Conservation (phyloP, 1,140 invertebrate species). For the Drosophila sp. region DNA sequence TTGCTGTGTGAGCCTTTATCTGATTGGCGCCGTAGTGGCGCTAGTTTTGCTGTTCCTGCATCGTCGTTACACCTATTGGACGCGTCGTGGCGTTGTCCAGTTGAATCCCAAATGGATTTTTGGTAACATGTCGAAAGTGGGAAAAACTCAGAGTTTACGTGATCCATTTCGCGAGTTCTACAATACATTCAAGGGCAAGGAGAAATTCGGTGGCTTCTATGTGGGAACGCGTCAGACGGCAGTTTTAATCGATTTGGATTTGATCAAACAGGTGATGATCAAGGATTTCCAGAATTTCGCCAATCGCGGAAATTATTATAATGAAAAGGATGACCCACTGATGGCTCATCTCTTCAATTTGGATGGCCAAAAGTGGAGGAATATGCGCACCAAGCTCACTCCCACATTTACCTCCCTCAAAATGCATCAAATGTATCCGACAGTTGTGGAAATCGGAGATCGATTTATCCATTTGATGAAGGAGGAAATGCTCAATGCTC, state of each 20-base stretch:
- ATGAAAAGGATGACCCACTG: constrained; percentile 83
- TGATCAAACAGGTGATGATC: constrained; percentile 85
- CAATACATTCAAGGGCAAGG: constrained; percentile 65
- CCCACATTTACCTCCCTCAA: constrained; percentile 85
- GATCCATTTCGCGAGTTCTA: constrained; percentile 67
- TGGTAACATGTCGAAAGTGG: constrained; percentile 69
- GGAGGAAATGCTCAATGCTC: constrained; percentile 28
- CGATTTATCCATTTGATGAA: constrained; percentile 73
- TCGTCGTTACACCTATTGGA: constrained; percentile 74
- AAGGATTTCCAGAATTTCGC: constrained; percentile 85
- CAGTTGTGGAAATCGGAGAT: constrained; percentile 69
- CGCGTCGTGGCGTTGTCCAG: constrained; percentile 76
- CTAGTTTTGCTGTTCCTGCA: constrained; percentile 26
- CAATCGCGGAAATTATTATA: constrained; percentile 83
- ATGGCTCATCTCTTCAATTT: constrained; percentile 83
- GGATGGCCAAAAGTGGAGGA: constrained; percentile 84
- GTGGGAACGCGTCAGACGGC: constrained; percentile 40
- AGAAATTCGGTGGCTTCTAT: constrained; percentile 55
- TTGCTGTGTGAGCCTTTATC: constrained; percentile 17
- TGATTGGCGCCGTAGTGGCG: constrained; percentile 7
- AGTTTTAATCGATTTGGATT: constrained; percentile 83
- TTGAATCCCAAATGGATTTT: constrained; percentile 68
- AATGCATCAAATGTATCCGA: constrained; percentile 84
- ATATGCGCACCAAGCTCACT: constrained; percentile 84
- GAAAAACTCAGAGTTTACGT: constrained; percentile 27